Percentiles rank a stretch among this genome's conserved stretches.
phyloP scores from a whole-genome alignment of 1,140 invertebrate genomes.

The Pseudachorutes palmiensis region DNA sequence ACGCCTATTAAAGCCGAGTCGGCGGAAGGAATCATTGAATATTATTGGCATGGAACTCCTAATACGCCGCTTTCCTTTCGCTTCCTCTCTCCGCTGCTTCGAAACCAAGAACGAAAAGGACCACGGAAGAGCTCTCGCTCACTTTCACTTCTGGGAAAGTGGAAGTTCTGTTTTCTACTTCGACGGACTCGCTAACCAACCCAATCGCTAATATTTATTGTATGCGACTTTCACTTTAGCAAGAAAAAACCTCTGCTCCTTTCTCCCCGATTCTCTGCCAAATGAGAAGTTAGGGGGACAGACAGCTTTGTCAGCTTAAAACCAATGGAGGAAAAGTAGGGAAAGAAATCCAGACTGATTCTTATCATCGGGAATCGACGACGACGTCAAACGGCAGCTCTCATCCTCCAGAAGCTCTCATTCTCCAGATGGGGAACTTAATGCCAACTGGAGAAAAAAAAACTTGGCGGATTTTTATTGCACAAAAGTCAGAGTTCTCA shows the following conservation, averaged over 20 bases:
- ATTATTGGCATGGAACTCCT: constrained; percentile 7
- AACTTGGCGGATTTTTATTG: background rate
- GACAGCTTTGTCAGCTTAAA: constrained; percentile 1
- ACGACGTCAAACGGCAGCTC: background rate
- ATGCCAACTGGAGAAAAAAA: background rate
- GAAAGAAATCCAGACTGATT: background rate
- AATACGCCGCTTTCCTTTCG: background rate
- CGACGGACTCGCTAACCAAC: background rate
- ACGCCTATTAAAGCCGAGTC: constrained; percentile 8
- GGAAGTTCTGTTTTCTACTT: background rate
- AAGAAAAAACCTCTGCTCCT: background rate
- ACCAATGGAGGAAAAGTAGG: background rate
- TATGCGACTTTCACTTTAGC: background rate
- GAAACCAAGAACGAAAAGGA: background rate
- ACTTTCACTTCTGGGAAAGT: constrained; percentile 3
- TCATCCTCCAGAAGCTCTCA: background rate
- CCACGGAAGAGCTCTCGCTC: background rate
- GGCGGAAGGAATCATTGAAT: constrained; percentile 12
- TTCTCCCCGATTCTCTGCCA: background rate
- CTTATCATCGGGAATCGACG: background rate
- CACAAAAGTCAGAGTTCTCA: background rate
- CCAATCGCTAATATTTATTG: constrained; percentile 8
- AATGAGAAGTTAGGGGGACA: background rate
- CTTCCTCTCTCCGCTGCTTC: background rate
- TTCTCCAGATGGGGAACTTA: background rate